A percentile compares a stretch with the other conserved stretches of the same genome.
Evolutionary conservation across 2,797 vertebrate species (phyloP).

Genomic region (Acrossocheilus wenchowensis): DNA sequence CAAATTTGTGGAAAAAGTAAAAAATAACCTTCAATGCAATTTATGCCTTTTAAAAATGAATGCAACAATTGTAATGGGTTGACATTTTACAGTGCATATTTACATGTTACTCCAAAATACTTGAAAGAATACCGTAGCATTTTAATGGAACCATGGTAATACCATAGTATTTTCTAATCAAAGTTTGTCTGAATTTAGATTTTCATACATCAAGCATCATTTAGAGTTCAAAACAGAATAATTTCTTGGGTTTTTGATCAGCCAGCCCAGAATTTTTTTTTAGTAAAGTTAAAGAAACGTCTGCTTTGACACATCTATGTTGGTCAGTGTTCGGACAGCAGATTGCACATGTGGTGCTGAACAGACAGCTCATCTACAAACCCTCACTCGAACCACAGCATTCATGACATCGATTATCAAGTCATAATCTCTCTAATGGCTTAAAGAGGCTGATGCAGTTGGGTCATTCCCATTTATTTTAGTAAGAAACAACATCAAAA

Average conservation of each 20-base stretch:
- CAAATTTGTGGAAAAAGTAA: neutral
- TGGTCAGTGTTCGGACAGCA: too few relatives aligned
- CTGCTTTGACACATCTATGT: neutral
- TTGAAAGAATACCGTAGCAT: neutral
- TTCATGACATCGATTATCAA: neutral
- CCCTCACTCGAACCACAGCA: neutral
- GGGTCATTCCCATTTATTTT: neutral
- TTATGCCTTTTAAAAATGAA: neutral
- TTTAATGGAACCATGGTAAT: neutral
- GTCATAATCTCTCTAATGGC: neutral
- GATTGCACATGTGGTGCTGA: constrained; percentile 15
- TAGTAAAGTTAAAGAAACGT: neutral
- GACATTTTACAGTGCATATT: neutral
- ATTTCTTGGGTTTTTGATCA: neutral
- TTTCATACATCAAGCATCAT: neutral
- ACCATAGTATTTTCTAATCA: neutral
- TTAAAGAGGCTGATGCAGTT: neutral
- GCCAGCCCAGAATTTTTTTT: neutral
- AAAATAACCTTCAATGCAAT: neutral
- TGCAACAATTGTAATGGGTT: neutral
- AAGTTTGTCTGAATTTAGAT: neutral
- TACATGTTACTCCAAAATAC: neutral
- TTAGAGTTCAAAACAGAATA: neutral
- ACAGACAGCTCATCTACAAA: constrained; percentile 25
- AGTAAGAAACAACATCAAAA: neutral